Base-by-base conservation (phyloP, 1,140 invertebrate species). In the Brachionus rubens region DNA sequence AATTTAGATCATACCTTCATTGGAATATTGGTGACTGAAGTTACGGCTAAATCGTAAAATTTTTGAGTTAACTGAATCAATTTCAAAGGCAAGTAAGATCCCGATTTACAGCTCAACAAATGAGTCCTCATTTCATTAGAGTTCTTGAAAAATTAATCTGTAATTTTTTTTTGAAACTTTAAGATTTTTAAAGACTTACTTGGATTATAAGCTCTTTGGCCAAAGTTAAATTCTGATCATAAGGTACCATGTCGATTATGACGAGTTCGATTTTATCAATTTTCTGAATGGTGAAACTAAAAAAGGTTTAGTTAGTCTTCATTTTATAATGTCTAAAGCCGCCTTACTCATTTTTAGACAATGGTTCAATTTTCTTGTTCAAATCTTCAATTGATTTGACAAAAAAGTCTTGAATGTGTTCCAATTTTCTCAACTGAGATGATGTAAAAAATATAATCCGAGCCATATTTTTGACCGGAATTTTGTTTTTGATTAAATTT, bases 11-110 rank as follows among this genome's bases (percentile, higher is more conserved):
- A n/a, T 77, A 86, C 85, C 87, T 98, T 98, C 95, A 98, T 98
- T 3, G 94, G 95, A 80, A 98, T 98, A 21, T 94, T 94, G 26
- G 94, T 98, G 0, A 98, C 94, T 0, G 93, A 96, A 12, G 95
- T 97, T 67, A 91, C 94, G 0, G 93, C 90, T n/a, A 98, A 85
- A 81, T 92, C 89, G 80, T 95, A 97, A 83, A 97, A 94, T 36
- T 82, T 81, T 76, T 86, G 82, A 3, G 83, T 85, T 16, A 87
- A 79, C 59, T 82, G 78, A 7, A 84, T 80, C 43, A 87, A 72
- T 77, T 84, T 85, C 56, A 80, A 80, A 62, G 86, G 83, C 28
- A 87, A 78, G 75, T 78, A 83, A 82, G 85, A 84, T 83, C 85
- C 85, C 78, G 90, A 90, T 82, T 88, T 89, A 14, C 90, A 87